These are phyloP conservation scores for Eulemur rufifrons DNA, from an alignment of 2,113 vertebrate species.

Conservation along the genomic window DNA sequence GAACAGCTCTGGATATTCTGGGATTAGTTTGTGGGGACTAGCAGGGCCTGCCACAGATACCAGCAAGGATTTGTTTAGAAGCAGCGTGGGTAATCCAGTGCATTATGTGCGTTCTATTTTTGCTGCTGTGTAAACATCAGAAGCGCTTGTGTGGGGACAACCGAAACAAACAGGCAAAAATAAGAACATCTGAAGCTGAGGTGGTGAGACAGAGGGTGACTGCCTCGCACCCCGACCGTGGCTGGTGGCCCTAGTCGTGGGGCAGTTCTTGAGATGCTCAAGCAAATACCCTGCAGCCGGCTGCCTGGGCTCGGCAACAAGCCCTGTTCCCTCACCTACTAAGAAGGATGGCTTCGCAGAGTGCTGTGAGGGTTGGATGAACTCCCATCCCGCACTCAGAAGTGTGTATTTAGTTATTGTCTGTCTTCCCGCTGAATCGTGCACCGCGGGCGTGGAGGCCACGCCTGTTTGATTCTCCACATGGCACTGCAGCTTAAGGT, in stretches of 20 bases:
- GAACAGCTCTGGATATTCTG: not conserved
- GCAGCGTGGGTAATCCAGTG: rapidly evolving
- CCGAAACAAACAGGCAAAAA: not conserved
- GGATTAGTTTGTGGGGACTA: not conserved
- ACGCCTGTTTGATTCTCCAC: not conserved
- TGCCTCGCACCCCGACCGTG: not conserved
- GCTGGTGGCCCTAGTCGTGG: not conserved
- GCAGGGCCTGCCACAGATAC: not conserved
- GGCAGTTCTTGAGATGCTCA: rapidly evolving
- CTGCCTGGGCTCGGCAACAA: not conserved
- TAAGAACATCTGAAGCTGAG: not conserved
- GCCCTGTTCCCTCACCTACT: not conserved
- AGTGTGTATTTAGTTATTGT: not conserved
- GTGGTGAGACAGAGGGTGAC: not conserved
- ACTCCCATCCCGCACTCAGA: not conserved
- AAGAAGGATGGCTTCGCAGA: too few species aligned
- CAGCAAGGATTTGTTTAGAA: not conserved
- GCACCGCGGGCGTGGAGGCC: not conserved
- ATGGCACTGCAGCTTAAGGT: not conserved
- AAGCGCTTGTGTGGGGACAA: not conserved
- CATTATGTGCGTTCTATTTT: not conserved
- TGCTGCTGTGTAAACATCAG: not conserved
- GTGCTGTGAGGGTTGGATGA: not conserved
- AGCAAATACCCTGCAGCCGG: not conserved
- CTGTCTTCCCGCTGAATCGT: not conserved